phyloP scores from a whole-genome alignment of 1,140 invertebrate genomes.

The Ips nitidus region DNA sequence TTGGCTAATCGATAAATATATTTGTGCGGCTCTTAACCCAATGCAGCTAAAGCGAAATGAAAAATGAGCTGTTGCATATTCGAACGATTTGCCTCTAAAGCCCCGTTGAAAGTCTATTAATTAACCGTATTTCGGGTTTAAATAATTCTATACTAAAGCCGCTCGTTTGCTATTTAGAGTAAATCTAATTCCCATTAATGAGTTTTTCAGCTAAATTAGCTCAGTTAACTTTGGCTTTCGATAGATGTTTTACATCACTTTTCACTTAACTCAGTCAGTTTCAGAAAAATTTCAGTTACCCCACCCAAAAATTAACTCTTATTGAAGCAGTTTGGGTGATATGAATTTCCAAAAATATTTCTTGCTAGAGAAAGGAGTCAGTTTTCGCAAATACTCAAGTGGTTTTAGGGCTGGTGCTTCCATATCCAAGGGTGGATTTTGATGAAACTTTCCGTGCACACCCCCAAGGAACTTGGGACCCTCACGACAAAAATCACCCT shows the following conservation, averaged over 20 bases:
- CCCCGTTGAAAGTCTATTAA: conserved; percentile 6
- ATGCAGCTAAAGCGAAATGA: conserved; percentile 12
- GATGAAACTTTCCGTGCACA: too few relatives aligned
- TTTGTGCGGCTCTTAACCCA: not conserved
- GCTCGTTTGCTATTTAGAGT: conserved; percentile 5
- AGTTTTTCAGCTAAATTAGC: not conserved
- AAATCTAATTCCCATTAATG: conserved; percentile 2
- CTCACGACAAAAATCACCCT: too few relatives aligned
- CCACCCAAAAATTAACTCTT: too few relatives aligned
- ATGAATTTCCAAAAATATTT: too few relatives aligned
- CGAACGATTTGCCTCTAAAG: conserved; percentile 3
- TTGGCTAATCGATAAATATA: not conserved
- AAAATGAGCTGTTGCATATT: conserved; percentile 10
- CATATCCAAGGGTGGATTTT: too few relatives aligned
- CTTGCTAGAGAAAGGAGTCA: too few relatives aligned
- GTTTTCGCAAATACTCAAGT: too few relatives aligned
- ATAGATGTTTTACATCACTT: not conserved
- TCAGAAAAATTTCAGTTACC: too few relatives aligned
- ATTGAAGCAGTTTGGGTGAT: too few relatives aligned
- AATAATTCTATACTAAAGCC: conserved; percentile 4
- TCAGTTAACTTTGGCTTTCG: not conserved
- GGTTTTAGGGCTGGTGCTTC: too few relatives aligned
- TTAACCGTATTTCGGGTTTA: conserved; percentile 11
- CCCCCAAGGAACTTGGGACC: too few relatives aligned
- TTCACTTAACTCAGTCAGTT: too few relatives aligned